These are phyloP conservation scores for Lepas anatifera DNA, from an alignment of 2,888 invertebrate genomes.

Conservation along the genomic window DNA sequence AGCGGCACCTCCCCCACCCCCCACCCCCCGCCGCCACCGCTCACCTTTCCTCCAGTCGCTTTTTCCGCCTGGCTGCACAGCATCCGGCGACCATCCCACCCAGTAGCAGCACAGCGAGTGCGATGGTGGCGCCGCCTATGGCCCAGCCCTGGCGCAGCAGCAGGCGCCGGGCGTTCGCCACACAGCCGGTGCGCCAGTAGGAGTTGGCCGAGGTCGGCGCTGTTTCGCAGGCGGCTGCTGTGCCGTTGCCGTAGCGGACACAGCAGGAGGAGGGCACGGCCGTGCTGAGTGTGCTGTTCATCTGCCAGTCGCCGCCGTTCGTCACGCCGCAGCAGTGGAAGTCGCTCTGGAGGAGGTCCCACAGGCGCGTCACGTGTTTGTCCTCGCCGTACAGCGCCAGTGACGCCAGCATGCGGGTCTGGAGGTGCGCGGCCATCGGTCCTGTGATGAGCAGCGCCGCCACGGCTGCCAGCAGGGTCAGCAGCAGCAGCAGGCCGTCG, in stretches of 20 bases:
- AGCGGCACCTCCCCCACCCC: no score
- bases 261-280: neutral
- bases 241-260: neutral
- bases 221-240: neutral
- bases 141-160: neutral
- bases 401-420: neutral
- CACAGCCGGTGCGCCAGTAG: neutral
- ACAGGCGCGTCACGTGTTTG: neutral
- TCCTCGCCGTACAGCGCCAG: neutral
- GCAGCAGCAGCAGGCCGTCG: neutral
- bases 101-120: neutral
- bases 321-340: neutral
- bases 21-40: no score
- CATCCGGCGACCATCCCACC: neutral
- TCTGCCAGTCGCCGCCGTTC: neutral
- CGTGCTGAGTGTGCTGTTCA: neutral
- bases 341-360: neutral
- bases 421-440: neutral
- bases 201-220: neutral
- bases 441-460: neutral
- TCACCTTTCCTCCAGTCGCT: neutral
- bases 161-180: neutral
- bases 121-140: neutral
- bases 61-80: neutral
- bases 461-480: neutral